A percentile compares a stretch with the other conserved stretches of the same genome.
Evolutionary conservation across 2,113 vertebrate species (phyloP).

Genomic region (Myrmecobius fasciatus): DNA sequence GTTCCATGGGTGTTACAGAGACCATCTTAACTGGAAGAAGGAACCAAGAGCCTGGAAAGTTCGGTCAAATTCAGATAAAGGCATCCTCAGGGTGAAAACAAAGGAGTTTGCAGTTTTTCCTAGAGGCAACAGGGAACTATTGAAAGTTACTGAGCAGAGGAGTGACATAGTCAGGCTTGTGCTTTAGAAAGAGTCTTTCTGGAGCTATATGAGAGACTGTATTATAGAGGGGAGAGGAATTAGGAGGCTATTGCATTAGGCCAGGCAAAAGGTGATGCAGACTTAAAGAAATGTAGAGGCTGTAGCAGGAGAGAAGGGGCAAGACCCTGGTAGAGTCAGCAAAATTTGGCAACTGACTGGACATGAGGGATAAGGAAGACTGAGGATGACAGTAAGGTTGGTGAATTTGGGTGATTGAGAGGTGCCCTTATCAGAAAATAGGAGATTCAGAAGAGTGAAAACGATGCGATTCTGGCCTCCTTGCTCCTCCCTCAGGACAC

Average conservation of each 20-base stretch:
- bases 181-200: not conserved
- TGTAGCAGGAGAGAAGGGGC: not conserved
- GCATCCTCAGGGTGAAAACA: not conserved
- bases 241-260: not conserved
- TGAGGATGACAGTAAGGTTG: not conserved
- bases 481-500: not conserved
- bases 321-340: not conserved
- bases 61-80: not conserved
- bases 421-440: not conserved
- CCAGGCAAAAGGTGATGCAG: not conserved
- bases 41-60: not conserved
- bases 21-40: not conserved
- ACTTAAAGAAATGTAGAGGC: not conserved
- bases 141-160: not conserved
- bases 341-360: not conserved
- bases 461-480: not conserved
- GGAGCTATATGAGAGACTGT: not conserved
- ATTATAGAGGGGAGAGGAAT: not conserved
- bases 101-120: not conserved
- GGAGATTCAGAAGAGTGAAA: not conserved
- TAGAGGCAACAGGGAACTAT: not conserved
- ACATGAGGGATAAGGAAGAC: not conserved
- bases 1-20: not conserved
- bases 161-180: not conserved
- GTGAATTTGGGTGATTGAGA: not conserved